These are phyloP conservation scores for Strigamia maritima DNA, from an alignment of 2,888 invertebrate genomes.

Conservation along the genomic window DNA sequence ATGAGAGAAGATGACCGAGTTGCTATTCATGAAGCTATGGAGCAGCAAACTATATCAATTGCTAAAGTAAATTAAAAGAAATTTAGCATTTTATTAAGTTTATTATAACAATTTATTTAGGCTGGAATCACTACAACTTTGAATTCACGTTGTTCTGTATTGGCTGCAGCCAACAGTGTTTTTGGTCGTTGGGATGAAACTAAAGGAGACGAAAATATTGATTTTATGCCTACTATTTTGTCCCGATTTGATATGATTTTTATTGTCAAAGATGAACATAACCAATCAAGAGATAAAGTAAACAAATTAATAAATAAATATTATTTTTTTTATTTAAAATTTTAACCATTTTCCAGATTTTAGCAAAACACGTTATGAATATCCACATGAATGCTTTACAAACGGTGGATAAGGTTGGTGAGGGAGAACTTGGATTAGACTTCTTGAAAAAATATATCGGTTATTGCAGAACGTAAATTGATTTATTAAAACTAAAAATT, in stretches of 20 bases:
- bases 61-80: conserved; percentile 67
- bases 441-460: conserved; percentile 87
- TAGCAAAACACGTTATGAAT: conserved; percentile 95
- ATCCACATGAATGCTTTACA: conserved; percentile 85
- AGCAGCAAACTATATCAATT: conserved; percentile 99
- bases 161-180: conserved; percentile 97
- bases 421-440: conserved; percentile 81
- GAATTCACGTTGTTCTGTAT: conserved; percentile 97
- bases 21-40: conserved; percentile 99
- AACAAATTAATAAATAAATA: conserved; percentile 52
- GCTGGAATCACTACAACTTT: conserved; percentile 98
- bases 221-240: conserved; percentile 99
- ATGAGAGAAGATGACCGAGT: conserved; percentile 99
- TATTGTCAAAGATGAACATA: conserved; percentile 96
- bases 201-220: conserved; percentile 95
- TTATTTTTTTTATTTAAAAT: neutral
- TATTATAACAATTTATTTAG: conserved; percentile 51
- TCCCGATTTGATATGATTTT: conserved; percentile 99
- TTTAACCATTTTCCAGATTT: conserved; percentile 57
- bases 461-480: conserved; percentile 73
- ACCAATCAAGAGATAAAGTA: conserved; percentile 80
- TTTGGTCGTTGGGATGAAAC: conserved; percentile 99
- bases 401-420: conserved; percentile 58
- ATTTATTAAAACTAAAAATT: neutral
- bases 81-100: neutral